phyloP scores from a whole-genome alignment of 2,888 invertebrate genomes.

The Trypoxylon attenuatum region DNA sequence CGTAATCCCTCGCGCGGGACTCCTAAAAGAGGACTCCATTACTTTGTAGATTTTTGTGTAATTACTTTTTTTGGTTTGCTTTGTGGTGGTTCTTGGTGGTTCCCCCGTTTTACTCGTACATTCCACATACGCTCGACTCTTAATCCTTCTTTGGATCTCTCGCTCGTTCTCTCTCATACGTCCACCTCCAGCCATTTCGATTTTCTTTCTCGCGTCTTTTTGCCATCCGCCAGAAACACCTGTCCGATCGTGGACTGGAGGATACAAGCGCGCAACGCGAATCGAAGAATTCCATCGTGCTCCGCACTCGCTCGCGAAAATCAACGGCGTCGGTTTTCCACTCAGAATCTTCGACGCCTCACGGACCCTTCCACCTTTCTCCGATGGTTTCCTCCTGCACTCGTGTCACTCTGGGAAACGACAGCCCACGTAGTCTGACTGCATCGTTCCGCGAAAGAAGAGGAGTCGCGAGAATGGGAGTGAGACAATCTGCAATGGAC shows the following conservation, averaged over 20 bases:
- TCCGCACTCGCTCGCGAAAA: conserved; percentile 7
- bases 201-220: background rate
- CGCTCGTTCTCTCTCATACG: background rate
- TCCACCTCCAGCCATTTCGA: background rate
- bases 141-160: background rate
- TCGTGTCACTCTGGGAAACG: conserved; percentile 11
- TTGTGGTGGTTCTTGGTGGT: conserved; percentile 47
- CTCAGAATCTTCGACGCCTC: background rate
- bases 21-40: conserved; percentile 18
- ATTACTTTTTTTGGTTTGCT: conserved; percentile 43
- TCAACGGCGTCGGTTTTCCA: conserved; percentile 23
- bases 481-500: conserved; percentile 8
- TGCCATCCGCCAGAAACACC: conserved; percentile 8
- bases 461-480: background rate
- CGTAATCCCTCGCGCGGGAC: conserved; percentile 25
- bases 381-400: background rate
- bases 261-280: conserved; percentile 9
- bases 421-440: conserved; percentile 34
- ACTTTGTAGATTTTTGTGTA: conserved; percentile 41
- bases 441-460: background rate
- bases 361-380: background rate
- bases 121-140: background rate
- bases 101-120: conserved; percentile 41
- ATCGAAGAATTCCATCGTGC: conserved; percentile 12
- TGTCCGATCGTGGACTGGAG: conserved; percentile 7